A percentile compares a stretch with the other conserved stretches of the same genome.
These are phyloP conservation scores for Rhea americana DNA, from an alignment of 2,113 vertebrate genomes.

Conservation along the genomic window DNA sequence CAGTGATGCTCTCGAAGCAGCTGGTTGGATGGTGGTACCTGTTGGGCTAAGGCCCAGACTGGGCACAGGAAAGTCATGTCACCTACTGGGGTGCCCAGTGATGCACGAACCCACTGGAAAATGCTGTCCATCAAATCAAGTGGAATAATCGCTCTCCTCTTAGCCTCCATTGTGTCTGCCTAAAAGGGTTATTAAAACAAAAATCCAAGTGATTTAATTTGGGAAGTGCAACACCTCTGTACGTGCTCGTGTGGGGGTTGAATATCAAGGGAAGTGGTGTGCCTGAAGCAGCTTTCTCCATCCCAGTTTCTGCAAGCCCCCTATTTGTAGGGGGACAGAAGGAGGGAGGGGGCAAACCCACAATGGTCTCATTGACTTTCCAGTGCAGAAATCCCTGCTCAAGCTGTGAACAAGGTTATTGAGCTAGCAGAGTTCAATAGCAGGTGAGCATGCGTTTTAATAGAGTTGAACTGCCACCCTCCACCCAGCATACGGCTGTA, in stretches of 20 bases:
- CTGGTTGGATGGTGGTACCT: not conserved
- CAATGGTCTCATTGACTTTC: constrained; percentile 36
- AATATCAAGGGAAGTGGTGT: not conserved
- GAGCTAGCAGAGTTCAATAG: constrained; percentile 59
- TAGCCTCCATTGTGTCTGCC: not conserved
- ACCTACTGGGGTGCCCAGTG: not conserved
- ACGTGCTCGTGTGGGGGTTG: not conserved
- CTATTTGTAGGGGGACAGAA: not conserved
- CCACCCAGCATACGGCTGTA: not conserved
- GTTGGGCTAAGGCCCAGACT: not conserved
- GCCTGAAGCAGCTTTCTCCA: not conserved
- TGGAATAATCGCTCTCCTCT: accelerated
- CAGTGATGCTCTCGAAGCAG: not conserved
- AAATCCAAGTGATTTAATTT: not conserved
- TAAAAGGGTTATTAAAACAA: not conserved
- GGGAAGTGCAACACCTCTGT: not conserved
- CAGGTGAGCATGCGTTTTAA: constrained; percentile 57
- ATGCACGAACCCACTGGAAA: not conserved
- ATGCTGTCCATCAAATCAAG: not conserved
- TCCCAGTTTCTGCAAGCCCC: not conserved
- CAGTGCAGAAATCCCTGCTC: not conserved
- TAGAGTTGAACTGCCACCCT: not conserved
- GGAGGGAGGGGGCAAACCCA: constrained; percentile 27
- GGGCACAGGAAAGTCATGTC: not conserved
- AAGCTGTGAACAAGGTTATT: constrained; percentile 52